Conservation (phyloP, 1,140 invertebrate species). For the Drosophila cardini region DNA sequence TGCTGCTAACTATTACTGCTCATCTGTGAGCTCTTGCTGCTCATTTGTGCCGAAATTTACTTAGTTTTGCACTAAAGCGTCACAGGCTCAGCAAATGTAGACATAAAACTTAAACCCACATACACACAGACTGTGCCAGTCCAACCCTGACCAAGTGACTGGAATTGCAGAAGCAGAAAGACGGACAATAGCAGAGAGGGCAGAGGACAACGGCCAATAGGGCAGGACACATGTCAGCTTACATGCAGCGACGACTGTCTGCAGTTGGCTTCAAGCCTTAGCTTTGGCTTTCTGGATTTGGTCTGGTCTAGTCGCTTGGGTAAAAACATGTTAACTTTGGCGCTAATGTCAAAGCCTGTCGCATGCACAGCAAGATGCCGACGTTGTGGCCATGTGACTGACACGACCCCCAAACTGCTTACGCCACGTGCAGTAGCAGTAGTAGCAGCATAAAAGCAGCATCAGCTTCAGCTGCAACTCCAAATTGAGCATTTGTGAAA, state of each 20-base stretch:
- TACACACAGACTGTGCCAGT: not conserved
- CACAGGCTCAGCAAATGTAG: slow-evolving; percentile 70
- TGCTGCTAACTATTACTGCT: slow-evolving; percentile 57
- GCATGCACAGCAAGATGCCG: slow-evolving; percentile 59
- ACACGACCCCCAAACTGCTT: slow-evolving; percentile 22
- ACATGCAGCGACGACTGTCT: slow-evolving; percentile 47
- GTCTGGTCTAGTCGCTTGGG: slow-evolving; percentile 19
- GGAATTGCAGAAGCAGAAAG: not conserved
- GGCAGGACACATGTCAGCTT: slow-evolving; percentile 40
- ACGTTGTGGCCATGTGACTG: slow-evolving; percentile 19
- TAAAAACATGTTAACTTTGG: slow-evolving; percentile 70
- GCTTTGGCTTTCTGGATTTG: slow-evolving; percentile 33
- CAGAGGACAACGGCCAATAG: not conserved
- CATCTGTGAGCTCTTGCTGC: slow-evolving; percentile 61
- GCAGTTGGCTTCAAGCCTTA: slow-evolving; percentile 35
- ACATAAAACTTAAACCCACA: slow-evolving; percentile 78
- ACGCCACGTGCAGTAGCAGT: slow-evolving; percentile 5
- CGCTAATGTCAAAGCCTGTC: slow-evolving; percentile 77
- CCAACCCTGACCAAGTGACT: slow-evolving; percentile 23
- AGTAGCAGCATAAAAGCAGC: not conserved
- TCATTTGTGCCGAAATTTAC: slow-evolving; percentile 77
- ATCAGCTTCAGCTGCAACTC: not conserved
- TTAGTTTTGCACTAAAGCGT: slow-evolving; percentile 78
- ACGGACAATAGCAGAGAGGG: not conserved
- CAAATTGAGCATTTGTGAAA: slow-evolving; percentile 60